A percentile compares a stretch with the other conserved stretches of the same genome.
Conservation (phyloP, 30 jellyfish, hydroid and myxozoan genomes). For the Haliclystus octoradiatus region DNA sequence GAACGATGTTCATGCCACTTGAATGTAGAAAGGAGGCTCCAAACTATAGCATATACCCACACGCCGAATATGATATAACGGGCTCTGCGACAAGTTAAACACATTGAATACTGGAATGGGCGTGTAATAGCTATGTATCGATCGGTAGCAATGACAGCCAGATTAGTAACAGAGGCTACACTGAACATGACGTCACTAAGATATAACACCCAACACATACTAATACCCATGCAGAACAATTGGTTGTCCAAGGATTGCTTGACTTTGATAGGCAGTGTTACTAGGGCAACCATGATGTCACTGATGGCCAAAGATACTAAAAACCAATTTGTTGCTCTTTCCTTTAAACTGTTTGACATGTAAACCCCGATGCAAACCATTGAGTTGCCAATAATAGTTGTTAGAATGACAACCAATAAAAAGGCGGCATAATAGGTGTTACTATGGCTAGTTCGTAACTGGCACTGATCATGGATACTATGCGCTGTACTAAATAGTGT, state of each 20-base stretch:
- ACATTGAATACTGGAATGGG: slow-evolving; percentile 54
- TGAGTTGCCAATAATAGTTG: background rate
- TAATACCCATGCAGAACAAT: slow-evolving; percentile 1
- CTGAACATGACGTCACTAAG: background rate
- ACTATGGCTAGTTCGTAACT: too few species aligned
- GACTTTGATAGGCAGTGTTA: slow-evolving; percentile 6
- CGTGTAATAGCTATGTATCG: slow-evolving; percentile 65
- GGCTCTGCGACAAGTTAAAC: slow-evolving; percentile 38
- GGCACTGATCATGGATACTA: too few species aligned
- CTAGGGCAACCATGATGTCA: slow-evolving; percentile 9
- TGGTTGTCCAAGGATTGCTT: slow-evolving; percentile 9
- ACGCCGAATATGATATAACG: slow-evolving; percentile 33
- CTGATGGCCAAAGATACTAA: slow-evolving; percentile 10
- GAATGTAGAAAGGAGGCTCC: slow-evolving; percentile 59
- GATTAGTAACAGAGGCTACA: slow-evolving; percentile 82
- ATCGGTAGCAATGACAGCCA: slow-evolving; percentile 71
- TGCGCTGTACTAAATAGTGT: too few species aligned
- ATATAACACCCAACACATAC: background rate
- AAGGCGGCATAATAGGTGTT: background rate
- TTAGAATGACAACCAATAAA: slow-evolving; percentile 2
- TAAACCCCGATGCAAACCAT: slow-evolving; percentile 1
- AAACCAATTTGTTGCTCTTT: slow-evolving; percentile 1
- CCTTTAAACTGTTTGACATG: background rate
- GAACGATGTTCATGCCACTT: slow-evolving; percentile 27
- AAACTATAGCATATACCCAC: slow-evolving; percentile 60